phyloP scores from a whole-genome alignment of 2,888 invertebrate genomes.

The Eumerus sabulonum region DNA sequence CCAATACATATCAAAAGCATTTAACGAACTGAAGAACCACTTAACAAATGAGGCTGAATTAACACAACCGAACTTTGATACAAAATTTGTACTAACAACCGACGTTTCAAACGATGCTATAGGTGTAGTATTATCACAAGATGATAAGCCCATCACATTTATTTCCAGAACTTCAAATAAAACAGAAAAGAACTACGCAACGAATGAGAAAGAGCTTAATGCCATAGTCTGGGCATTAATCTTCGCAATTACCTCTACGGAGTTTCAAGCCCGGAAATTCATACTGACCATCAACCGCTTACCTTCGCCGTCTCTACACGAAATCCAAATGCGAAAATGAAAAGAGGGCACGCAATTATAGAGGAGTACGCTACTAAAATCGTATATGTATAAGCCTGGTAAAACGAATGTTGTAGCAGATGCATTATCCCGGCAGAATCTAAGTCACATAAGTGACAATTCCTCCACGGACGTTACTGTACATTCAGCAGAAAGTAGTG shows the following conservation, averaged over 20 bases:
- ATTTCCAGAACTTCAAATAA: background rate
- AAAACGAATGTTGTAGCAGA: no score
- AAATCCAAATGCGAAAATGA: slow-evolving; percentile 7
- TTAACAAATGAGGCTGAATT: slow-evolving; percentile 3
- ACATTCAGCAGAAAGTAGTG: background rate
- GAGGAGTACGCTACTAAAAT: background rate
- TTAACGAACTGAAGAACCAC: background rate
- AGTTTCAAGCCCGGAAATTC: background rate
- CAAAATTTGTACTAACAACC: slow-evolving; percentile 12
- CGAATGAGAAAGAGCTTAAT: background rate
- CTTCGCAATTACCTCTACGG: slow-evolving; percentile 6
- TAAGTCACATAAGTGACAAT: background rate
- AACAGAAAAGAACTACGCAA: slow-evolving; percentile 1
- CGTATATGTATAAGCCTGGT: background rate
- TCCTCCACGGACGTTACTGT: background rate
- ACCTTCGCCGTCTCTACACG: background rate
- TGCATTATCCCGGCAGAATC: background rate
- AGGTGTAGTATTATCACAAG: slow-evolving; percentile 9
- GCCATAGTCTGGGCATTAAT: slow-evolving; percentile 4
- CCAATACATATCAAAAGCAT: no score
- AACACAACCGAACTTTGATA: slow-evolving; percentile 13
- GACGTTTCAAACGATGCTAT: slow-evolving; percentile 16
- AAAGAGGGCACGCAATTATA: slow-evolving; percentile 1
- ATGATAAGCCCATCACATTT: slow-evolving; percentile 4
- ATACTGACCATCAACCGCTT: slow-evolving; percentile 13